Conservation (phyloP, 2,113 vertebrate species). For the Lipophrys pholis region DNA sequence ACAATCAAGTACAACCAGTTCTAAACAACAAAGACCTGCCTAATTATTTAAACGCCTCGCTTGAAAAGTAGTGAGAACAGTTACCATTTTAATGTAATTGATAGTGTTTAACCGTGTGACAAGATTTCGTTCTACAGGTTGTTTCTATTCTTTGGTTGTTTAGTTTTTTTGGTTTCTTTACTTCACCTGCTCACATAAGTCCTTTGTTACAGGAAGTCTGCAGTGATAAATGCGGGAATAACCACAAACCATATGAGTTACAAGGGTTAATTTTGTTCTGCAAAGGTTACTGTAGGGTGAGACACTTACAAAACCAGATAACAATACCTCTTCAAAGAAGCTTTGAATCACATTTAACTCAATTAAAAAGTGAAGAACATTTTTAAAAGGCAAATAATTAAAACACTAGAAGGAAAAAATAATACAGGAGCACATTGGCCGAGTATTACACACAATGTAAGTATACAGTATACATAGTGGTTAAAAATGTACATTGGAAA, state of each 20-base stretch:
- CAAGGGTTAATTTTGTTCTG: not conserved
- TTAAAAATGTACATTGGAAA: no score
- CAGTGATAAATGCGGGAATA: constrained; percentile 11
- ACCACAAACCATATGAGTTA: not conserved
- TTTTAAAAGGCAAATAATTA: no score
- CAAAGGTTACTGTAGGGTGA: not conserved
- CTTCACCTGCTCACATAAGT: not conserved
- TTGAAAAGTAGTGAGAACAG: not conserved
- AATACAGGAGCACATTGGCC: no score
- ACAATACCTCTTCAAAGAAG: no score
- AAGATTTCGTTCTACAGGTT: no score
- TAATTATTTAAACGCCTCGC: not conserved
- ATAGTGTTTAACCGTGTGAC: not conserved
- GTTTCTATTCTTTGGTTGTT: no score
- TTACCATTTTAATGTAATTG: not conserved
- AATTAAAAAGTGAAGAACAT: no score
- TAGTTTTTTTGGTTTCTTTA: not conserved
- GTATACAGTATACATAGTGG: no score
- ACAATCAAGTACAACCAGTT: constrained; percentile 4
- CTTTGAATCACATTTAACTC: no score
- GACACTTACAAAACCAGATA: not conserved
- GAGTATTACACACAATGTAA: no score
- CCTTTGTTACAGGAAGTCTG: not conserved
- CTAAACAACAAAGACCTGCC: not conserved
- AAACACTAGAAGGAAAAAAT: no score